These are phyloP conservation scores for Apomyelois bistriatella DNA, from an alignment of 2,888 invertebrate genomes.

Conservation along the genomic window DNA sequence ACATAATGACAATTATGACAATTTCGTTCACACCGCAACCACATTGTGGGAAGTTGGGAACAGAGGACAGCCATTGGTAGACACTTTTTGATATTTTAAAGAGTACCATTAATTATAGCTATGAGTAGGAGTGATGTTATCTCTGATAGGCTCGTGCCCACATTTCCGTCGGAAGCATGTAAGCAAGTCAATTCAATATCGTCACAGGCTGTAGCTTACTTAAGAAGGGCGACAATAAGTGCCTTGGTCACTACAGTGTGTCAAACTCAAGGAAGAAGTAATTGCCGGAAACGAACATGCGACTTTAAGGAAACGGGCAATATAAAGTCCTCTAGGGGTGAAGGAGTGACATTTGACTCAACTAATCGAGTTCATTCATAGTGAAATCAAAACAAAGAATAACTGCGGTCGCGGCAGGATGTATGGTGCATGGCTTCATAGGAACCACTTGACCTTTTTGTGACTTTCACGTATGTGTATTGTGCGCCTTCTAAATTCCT, in stretches of 20 bases:
- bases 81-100: neutral
- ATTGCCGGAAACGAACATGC: slow-evolving; percentile 69
- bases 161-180: slow-evolving; percentile 72
- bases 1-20: slow-evolving; percentile 53
- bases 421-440: slow-evolving; percentile 46
- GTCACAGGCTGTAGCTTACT: slow-evolving; percentile 64
- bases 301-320: slow-evolving; percentile 60
- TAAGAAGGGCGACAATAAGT: slow-evolving; percentile 60
- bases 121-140: slow-evolving; percentile 27
- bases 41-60: slow-evolving; percentile 43
- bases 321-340: slow-evolving; percentile 55
- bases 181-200: slow-evolving; percentile 56
- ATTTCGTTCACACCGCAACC: slow-evolving; percentile 48
- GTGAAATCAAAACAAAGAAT: slow-evolving; percentile 64
- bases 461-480: slow-evolving; percentile 18
- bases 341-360: slow-evolving; percentile 74
- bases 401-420: slow-evolving; percentile 64
- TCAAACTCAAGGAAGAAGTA: slow-evolving; percentile 58
- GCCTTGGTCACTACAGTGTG: slow-evolving; percentile 53
- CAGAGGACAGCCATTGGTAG: neutral
- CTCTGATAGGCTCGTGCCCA: slow-evolving; percentile 48
- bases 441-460: slow-evolving; percentile 41
- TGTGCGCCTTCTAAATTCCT: slow-evolving; percentile 2
- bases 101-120: neutral
- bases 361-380: slow-evolving; percentile 67